Evolutionary conservation across 2,797 vertebrate genomes (phyloP).

Genomic region (Iguana delicatissima): DNA sequence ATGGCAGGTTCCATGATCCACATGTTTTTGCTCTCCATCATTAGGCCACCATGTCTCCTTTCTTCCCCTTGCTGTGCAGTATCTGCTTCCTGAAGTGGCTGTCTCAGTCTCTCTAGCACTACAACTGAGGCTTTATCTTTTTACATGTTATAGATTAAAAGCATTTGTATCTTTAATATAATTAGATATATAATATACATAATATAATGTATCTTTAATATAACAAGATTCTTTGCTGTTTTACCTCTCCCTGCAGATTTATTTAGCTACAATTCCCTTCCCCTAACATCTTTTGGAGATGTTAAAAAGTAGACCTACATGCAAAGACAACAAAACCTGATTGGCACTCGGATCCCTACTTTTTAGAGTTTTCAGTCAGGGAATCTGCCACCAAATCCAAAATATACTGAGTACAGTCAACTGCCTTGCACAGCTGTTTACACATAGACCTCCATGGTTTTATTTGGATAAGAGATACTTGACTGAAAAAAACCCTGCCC

Average conservation of each 20-base stretch:
- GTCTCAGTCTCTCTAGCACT: not conserved
- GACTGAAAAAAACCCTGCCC: constrained; percentile 4
- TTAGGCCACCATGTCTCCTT: no score
- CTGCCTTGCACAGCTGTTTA: constrained; percentile 38
- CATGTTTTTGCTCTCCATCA: no score
- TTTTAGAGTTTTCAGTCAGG: not conserved
- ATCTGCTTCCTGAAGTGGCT: not conserved
- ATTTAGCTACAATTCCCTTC: not conserved
- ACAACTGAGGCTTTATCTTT: not conserved
- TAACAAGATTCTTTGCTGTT: not conserved
- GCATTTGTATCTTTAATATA: not conserved
- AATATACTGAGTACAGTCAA: constrained; percentile 26
- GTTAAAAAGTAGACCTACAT: constrained; percentile 8
- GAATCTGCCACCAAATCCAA: constrained; percentile 18
- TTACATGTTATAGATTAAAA: not conserved
- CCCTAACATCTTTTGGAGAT: not conserved
- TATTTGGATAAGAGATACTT: constrained; percentile 44
- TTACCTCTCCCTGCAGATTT: not conserved
- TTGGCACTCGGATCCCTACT: not conserved
- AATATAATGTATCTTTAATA: constrained; percentile 1
- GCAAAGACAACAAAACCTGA: not conserved
- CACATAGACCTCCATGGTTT: constrained; percentile 28
- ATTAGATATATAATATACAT: not conserved
- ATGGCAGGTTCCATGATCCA: not conserved
- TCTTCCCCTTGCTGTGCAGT: no score